Evolutionary conservation across 2,113 vertebrate genomes (phyloP).

Genomic region (Myrmophylax atrothorax): DNA sequence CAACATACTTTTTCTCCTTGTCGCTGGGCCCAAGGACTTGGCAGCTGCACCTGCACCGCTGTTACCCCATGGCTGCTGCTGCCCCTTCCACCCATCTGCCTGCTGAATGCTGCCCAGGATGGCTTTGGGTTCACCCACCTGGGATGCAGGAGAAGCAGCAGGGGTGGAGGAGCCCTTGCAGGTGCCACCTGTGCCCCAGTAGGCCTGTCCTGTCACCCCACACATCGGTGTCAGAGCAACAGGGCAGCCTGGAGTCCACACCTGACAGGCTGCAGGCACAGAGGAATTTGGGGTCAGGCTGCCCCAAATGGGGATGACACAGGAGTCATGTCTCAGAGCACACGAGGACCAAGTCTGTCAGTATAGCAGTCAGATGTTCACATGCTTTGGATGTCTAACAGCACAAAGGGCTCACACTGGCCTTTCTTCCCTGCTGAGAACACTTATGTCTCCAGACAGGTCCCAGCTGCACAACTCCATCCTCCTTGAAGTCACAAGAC

Average conservation of each 20-base stretch:
- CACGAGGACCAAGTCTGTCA: neutral
- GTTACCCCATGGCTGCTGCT: neutral
- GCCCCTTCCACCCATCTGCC: rapidly evolving
- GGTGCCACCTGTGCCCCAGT: neutral
- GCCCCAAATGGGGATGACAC: neutral
- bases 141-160: neutral
- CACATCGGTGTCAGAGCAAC: neutral
- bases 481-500: neutral
- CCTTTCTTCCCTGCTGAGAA: neutral
- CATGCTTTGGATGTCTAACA: neutral
- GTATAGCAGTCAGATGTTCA: neutral
- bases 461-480: neutral
- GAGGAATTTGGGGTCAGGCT: neutral
- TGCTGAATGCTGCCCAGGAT: neutral
- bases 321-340: rapidly evolving
- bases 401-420: neutral
- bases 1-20: slow-evolving; percentile 9
- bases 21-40: neutral
- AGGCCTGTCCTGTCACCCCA: neutral
- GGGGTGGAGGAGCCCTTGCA: neutral
- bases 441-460: neutral
- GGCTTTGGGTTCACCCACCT: neutral
- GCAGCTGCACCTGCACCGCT: neutral
- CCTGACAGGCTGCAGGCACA: neutral
- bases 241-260: neutral